phyloP scores from a whole-genome alignment of 37 sponge, comb jelly and placozoan genomes.

The Tethya wilhelma region DNA sequence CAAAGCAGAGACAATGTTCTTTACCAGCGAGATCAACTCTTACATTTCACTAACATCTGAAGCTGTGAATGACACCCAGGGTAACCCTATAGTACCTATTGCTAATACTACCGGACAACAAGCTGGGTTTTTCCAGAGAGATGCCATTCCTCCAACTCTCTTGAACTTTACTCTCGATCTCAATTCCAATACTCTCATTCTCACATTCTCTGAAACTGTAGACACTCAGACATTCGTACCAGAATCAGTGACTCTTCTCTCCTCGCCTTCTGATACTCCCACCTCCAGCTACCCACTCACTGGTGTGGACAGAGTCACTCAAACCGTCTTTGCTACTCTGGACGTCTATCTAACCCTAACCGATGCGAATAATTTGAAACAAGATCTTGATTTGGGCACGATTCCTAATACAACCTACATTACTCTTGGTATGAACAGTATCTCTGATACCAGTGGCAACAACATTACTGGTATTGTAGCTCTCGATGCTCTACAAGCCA shows the following conservation, averaged over 20 bases:
- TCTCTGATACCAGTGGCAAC: conserved; percentile 67
- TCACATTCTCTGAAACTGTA: conserved; percentile 91
- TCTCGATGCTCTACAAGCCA: conserved; percentile 54
- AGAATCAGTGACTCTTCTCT: conserved; percentile 47
- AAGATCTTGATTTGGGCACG: conserved; percentile 63
- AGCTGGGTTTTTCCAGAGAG: conserved; percentile 50
- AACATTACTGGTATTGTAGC: conserved; percentile 54
- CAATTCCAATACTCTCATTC: conserved; percentile 57
- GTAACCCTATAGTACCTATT: conserved; percentile 66
- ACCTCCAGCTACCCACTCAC: conserved; percentile 19
- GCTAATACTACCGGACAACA: conserved; percentile 56
- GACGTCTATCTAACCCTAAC: conserved; percentile 26
- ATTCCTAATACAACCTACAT: conserved; percentile 68
- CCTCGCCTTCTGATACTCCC: conserved; percentile 21
- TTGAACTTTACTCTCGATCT: conserved; percentile 77
- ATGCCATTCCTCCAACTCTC: conserved; percentile 58
- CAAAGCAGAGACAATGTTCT: conserved; percentile 75
- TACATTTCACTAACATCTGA: conserved; percentile 68
- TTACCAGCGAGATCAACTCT: conserved; percentile 79
- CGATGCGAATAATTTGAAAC: conserved; percentile 71
- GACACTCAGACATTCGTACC: conserved; percentile 42
- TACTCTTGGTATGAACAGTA: conserved; percentile 50
- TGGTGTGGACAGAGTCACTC: conserved; percentile 35
- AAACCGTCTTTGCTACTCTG: conserved; percentile 43
- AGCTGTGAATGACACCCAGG: conserved; percentile 72